Percentiles rank a stretch among this genome's conserved stretches.
Conservation (phyloP, 2,888 invertebrate genomes). For the Portevinia maculata region DNA sequence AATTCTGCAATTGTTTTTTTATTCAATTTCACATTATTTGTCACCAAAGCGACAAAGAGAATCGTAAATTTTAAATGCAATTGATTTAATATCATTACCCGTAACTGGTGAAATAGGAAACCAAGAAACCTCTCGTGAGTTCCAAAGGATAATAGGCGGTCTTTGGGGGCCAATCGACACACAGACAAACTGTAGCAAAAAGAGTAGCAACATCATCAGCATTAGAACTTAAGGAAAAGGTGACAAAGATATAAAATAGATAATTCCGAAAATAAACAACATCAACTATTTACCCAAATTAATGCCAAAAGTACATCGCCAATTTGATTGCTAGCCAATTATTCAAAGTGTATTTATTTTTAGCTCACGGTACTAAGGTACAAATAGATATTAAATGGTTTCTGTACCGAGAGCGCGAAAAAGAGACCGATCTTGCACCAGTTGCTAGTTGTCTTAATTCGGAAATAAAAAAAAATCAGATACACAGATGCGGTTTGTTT, state of each 20-base stretch:
- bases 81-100: slow-evolving; percentile 52
- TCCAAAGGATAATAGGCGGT: slow-evolving; percentile 50
- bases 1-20: background rate
- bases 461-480: slow-evolving; percentile 17
- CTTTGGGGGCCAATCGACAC: slow-evolving; percentile 43
- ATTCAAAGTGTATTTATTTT: slow-evolving; percentile 67
- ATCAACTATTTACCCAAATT: slow-evolving; percentile 48
- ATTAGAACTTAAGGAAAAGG: slow-evolving; percentile 19
- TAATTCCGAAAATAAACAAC: slow-evolving; percentile 53
- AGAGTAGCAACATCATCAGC: background rate
- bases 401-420: background rate
- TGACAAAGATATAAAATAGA: slow-evolving; percentile 32
- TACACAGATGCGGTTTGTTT: slow-evolving; percentile 24
- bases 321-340: slow-evolving; percentile 76
- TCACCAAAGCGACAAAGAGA: slow-evolving; percentile 24
- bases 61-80: slow-evolving; percentile 55
- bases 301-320: slow-evolving; percentile 71
- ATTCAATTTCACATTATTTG: slow-evolving; percentile 42
- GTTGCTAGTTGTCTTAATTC: slow-evolving; percentile 29
- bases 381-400: slow-evolving; percentile 40
- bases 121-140: slow-evolving; percentile 4
- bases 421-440: slow-evolving; percentile 21
- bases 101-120: slow-evolving; percentile 26
- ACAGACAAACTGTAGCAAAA: background rate
- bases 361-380: slow-evolving; percentile 40